phyloP scores from a whole-genome alignment of 2,888 invertebrate genomes.

The Proisotoma minuta region DNA sequence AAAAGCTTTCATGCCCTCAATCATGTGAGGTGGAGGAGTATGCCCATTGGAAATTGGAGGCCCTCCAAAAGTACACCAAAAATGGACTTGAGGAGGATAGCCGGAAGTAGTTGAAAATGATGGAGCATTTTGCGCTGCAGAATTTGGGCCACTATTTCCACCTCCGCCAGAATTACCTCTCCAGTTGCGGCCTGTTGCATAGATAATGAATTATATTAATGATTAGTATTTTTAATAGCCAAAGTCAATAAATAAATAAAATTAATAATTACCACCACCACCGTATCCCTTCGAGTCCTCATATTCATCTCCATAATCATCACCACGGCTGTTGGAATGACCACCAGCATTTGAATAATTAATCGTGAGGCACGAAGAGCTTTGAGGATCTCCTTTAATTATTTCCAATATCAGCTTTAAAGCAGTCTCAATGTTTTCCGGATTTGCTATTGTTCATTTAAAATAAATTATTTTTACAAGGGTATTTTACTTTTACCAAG shows the following conservation, averaged over 20 bases:
- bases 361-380: conserved; percentile 46
- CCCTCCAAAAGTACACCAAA: conserved; percentile 46
- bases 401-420: conserved; percentile 45
- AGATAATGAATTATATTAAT: neutral
- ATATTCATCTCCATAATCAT: conserved; percentile 42
- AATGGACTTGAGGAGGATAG: conserved; percentile 47
- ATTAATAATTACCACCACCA: conserved; percentile 27
- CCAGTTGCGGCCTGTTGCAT: conserved; percentile 12
- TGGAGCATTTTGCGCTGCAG: conserved; percentile 32
- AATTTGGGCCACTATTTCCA: conserved; percentile 29
- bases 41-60: conserved; percentile 47
- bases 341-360: conserved; percentile 44
- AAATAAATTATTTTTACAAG: conserved; percentile 4
- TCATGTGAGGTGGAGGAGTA: conserved; percentile 46
- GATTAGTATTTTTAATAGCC: neutral
- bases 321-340: conserved; percentile 34
- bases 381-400: conserved; percentile 46
- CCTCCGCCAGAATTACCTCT: conserved; percentile 31
- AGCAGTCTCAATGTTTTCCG: conserved; percentile 46
- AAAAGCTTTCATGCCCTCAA: conserved; percentile 46
- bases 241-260: conserved; percentile 4
- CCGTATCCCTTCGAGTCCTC: conserved; percentile 42
- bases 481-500: neutral
- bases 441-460: conserved; percentile 30
- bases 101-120: conserved; percentile 41